Conservation (phyloP, 2,888 invertebrate species). For the Crioceris asparagi region DNA sequence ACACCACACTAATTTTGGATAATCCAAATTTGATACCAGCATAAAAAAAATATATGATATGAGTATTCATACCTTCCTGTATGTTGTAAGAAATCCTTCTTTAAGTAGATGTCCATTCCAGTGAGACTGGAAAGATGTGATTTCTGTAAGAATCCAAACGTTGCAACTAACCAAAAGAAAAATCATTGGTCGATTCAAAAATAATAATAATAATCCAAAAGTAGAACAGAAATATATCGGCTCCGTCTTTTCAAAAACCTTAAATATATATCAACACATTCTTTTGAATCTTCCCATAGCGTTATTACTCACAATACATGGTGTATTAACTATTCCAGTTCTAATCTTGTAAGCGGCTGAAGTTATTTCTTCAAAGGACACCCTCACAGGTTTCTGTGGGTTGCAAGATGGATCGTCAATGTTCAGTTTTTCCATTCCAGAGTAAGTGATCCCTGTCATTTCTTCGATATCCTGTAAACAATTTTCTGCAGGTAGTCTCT, state of each 20-base stretch:
- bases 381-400: slow-evolving; percentile 55
- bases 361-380: slow-evolving; percentile 77
- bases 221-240: too few species aligned
- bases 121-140: slow-evolving; percentile 69
- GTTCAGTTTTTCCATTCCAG: slow-evolving; percentile 16
- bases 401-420: slow-evolving; percentile 45
- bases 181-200: not conserved
- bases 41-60: slow-evolving; percentile 1
- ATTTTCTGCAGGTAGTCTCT: too few species aligned
- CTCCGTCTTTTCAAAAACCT: too few species aligned
- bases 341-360: slow-evolving; percentile 84
- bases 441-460: too few species aligned
- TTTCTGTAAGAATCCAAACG: slow-evolving; percentile 55
- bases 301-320: slow-evolving; percentile 60
- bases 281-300: too few species aligned
- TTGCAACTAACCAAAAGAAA: not conserved
- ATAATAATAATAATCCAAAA: not conserved
- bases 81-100: slow-evolving; percentile 87
- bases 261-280: too few species aligned
- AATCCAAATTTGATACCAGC: too few species aligned
- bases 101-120: slow-evolving; percentile 82
- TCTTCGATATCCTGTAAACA: too few species aligned
- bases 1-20: too few species aligned
- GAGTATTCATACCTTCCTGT: slow-evolving; percentile 70
- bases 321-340: slow-evolving; percentile 71